A percentile compares a stretch with the other conserved stretches of the same genome.
phyloP scores from a whole-genome alignment of 2,113 vertebrate species.

The Pluvialis apricaria region DNA sequence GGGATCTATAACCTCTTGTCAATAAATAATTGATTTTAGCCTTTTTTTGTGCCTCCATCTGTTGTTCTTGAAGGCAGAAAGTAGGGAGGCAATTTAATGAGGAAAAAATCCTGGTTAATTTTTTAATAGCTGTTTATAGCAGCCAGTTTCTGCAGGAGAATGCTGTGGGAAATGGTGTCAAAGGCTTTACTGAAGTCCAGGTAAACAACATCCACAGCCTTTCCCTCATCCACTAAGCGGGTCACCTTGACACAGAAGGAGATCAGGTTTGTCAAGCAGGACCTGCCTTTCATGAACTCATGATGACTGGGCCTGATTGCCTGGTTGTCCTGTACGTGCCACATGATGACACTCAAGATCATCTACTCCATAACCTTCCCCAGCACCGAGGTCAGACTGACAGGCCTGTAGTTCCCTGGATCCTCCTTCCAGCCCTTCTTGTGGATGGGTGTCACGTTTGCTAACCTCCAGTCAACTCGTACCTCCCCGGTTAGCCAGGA shows the following conservation, averaged over 20 bases:
- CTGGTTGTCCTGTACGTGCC: too few species aligned
- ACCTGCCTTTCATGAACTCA: not conserved
- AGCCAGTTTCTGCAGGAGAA: not conserved
- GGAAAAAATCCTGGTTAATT: not conserved
- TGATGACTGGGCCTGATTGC: too few species aligned
- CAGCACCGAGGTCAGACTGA: too few species aligned
- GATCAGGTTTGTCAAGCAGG: not conserved
- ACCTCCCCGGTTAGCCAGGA: too few species aligned
- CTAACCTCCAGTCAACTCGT: too few species aligned
- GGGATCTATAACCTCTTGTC: not conserved
- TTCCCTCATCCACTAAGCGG: not conserved
- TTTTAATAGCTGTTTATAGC: not conserved
- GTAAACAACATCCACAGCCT: not conserved
- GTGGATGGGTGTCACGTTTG: too few species aligned
- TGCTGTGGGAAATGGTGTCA: not conserved
- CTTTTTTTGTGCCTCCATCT: not conserved
- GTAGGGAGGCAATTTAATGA: not conserved
- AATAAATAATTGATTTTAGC: not conserved
- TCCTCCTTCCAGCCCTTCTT: too few species aligned
- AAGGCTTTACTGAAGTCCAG: not conserved
- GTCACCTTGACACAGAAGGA: not conserved
- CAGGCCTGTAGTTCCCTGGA: too few species aligned
- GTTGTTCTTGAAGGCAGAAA: not conserved
- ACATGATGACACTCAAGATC: too few species aligned
- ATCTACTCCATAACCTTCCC: too few species aligned